Evolutionary conservation across 2,797 vertebrate genomes (phyloP), one percentile per base, ranked within the genome.

Genomic region (Parauchenoglanis ngamensis): DNA sequence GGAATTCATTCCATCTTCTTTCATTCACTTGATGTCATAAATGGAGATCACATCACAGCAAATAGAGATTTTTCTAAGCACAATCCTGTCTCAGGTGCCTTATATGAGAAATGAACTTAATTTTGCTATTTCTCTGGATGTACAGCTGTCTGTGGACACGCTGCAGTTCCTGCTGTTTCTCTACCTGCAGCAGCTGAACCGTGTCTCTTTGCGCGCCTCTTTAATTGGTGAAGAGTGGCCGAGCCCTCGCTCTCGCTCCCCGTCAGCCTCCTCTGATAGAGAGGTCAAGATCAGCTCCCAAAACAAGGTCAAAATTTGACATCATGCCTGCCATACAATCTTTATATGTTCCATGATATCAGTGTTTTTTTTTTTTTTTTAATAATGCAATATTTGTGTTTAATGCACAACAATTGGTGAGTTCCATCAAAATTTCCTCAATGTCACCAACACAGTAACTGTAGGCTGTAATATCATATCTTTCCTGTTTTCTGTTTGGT

Each of bases 151-250:
- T 7, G 98, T 99, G 90, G 96, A 98, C 91, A 97, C 98, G 0
- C 94, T 98, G 92, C 97, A 97, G 95, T 99, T 99, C 94, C 95
- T 99, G 90, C 97, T 99, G 25, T 99, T 99, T 94, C 96, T 99
- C 4, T 97, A 97, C 90, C 92, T 98, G 81, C 98, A 99, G 91
- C 98, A 99, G 92, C 90, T 99, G 79, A 98, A 98, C 93, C 97
- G 95, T 0, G 92, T 98, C 40, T 99, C 98, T 35, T 92, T 99
- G 87, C 96, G 98, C 25, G 96, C 95, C 3, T 98, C 98, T 40
- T 92, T 98, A 90, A 96, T 98, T 3, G 97, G 97, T 0, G 98
- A 99, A 87, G 98, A 99, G 86, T 99, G 98, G 98, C 98, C 98
- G 65, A 97, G 95, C 91, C 93, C 93, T 57, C 95, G 96, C 59